A percentile compares a stretch with the other conserved stretches of the same genome.
These are phyloP conservation scores for Scyliorhinus canicula DNA, from an alignment of 2,797 vertebrate genomes.

Conservation along the genomic window DNA sequence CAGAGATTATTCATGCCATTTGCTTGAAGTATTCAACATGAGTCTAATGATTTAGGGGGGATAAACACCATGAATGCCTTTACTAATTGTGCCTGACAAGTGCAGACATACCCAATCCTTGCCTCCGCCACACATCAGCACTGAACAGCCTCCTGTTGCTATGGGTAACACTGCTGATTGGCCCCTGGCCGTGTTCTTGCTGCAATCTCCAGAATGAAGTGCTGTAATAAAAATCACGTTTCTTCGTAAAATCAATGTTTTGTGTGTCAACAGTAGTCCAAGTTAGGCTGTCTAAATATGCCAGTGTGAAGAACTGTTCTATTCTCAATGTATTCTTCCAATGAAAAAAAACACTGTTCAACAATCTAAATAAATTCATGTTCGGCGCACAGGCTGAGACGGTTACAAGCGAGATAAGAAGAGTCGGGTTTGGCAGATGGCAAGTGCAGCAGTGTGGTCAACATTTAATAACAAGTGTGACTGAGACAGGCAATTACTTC, in stretches of 20 bases:
- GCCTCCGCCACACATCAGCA: not conserved
- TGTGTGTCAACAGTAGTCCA: slow-evolving; percentile 7
- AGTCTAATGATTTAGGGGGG: not conserved
- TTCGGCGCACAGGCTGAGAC: not conserved
- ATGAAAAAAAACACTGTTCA: not conserved
- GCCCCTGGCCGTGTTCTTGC: not conserved
- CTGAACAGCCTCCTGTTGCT: slow-evolving; percentile 25
- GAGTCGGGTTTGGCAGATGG: not conserved
- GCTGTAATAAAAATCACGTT: slow-evolving; percentile 2
- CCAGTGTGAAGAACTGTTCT: not conserved
- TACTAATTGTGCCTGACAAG: not conserved
- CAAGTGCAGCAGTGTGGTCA: not conserved
- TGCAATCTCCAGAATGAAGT: not conserved
- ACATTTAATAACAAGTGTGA: not conserved
- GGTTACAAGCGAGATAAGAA: not conserved
- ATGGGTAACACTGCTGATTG: slow-evolving; percentile 9
- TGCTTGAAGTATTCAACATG: not conserved
- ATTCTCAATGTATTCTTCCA: not conserved
- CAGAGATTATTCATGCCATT: not conserved
- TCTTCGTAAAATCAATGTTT: not conserved
- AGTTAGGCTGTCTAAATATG: slow-evolving; percentile 10
- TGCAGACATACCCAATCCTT: not conserved
- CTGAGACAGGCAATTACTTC: not conserved
- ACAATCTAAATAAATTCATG: not conserved
- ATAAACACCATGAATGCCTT: not conserved